A percentile compares a stretch with the other conserved stretches of the same genome.
These are phyloP conservation scores for Pantherophis alleghaniensis DNA, from an alignment of 2,797 vertebrate genomes.

Conservation along the genomic window DNA sequence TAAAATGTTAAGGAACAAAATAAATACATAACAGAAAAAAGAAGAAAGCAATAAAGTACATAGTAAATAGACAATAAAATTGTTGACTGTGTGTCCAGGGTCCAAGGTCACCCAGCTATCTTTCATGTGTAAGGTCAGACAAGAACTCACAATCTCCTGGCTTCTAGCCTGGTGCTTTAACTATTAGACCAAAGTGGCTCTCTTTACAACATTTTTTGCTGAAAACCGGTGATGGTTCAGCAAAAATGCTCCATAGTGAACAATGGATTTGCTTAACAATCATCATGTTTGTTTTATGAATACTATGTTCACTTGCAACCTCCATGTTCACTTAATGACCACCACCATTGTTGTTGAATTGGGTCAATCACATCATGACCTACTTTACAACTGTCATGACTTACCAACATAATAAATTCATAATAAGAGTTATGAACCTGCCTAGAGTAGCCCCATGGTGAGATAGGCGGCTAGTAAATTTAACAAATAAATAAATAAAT, in stretches of 20 bases:
- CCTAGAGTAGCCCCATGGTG: neutral
- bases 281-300: neutral
- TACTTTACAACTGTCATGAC: neutral
- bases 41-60: neutral
- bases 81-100: neutral
- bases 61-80: neutral
- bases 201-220: neutral
- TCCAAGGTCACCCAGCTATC: neutral
- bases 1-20: neutral
- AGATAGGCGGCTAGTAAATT: neutral
- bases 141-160: neutral
- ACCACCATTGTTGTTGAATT: neutral
- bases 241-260: neutral
- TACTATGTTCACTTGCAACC: neutral
- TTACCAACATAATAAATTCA: neutral
- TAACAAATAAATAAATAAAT: neutral
- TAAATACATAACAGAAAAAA: neutral
- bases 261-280: neutral
- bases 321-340: neutral
- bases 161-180: neutral
- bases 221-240: neutral
- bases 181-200: neutral
- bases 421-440: neutral
- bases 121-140: neutral
- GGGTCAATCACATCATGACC: neutral